Percentiles rank a stretch among this genome's conserved stretches.
Evolutionary conservation across 2,797 vertebrate genomes (phyloP).

Genomic region (Tamandua tetradactyla): DNA sequence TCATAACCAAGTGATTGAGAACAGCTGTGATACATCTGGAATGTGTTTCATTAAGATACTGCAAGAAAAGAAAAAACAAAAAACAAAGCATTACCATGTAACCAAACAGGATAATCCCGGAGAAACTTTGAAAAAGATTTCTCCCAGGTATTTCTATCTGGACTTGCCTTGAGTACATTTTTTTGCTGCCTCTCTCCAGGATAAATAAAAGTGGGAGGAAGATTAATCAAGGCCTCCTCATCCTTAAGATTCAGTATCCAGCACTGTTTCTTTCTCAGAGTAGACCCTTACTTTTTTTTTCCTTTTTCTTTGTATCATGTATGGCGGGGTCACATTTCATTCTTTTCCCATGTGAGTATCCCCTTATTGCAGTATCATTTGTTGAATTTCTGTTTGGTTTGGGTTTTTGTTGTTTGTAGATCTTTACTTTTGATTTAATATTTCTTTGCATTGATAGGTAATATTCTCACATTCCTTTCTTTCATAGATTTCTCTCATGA

Average conservation of each 20-base stretch:
- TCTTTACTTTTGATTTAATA: neutral
- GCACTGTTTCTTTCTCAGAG: neutral
- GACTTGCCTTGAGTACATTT: neutral
- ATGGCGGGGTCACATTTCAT: too few relatives aligned
- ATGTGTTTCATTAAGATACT: slow-evolving; percentile 9
- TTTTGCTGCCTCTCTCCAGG: neutral
- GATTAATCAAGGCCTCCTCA: neutral
- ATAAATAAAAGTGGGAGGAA: neutral
- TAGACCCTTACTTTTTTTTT: neutral
- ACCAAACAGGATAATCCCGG: neutral
- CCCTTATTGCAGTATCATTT: too few relatives aligned
- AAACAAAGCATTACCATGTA: neutral
- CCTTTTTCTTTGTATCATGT: too few relatives aligned
- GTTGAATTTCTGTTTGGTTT: too few relatives aligned
- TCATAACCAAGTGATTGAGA: neutral
- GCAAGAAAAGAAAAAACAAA: too few relatives aligned
- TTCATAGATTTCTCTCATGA: neutral
- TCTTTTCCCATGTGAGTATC: too few relatives aligned
- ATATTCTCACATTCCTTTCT: neutral
- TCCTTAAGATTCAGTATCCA: neutral
- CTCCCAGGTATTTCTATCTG: neutral
- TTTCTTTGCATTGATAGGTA: neutral
- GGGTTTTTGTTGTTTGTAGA: neutral
- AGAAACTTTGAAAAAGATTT: neutral
- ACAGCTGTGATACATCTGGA: neutral